These are phyloP conservation scores for Muscidifurax raptorellus DNA, from an alignment of 1,140 invertebrate species.

Conservation along the genomic window DNA sequence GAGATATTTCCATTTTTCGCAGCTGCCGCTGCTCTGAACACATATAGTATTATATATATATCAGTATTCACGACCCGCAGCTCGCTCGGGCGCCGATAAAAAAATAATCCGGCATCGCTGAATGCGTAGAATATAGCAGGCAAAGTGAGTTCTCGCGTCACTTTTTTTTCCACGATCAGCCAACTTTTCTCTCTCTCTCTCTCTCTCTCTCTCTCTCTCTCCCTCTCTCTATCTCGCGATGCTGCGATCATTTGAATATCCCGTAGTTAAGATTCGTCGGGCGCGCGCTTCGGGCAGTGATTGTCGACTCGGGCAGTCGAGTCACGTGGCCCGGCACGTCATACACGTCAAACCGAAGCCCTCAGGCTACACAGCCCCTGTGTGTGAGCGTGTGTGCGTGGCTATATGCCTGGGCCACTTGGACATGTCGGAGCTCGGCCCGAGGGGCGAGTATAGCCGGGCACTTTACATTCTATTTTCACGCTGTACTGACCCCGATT, in stretches of 20 bases:
- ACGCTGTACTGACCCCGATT: constrained; percentile 73
- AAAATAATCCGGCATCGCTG: neutral
- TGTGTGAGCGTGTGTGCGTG: neutral
- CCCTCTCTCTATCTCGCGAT: too few species aligned
- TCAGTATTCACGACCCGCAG: neutral
- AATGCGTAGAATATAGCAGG: neutral
- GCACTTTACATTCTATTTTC: constrained; percentile 75
- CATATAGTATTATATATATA: too few species aligned
- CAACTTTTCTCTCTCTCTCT: neutral
- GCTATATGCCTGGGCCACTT: neutral
- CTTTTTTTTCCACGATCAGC: neutral
- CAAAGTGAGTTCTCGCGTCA: neutral
- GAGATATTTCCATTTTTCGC: neutral
- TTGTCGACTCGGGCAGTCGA: constrained; percentile 71
- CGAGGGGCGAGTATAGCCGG: constrained; percentile 59
- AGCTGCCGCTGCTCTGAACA: neutral
- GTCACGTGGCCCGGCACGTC: constrained; percentile 73
- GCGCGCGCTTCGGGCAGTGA: constrained; percentile 71
- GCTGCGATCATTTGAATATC: constrained; percentile 75
- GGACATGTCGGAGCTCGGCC: constrained; percentile 34
- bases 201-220: too few species aligned
- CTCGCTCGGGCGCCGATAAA: neutral
- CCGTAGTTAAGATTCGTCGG: constrained; percentile 72
- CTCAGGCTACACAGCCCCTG: constrained; percentile 45
- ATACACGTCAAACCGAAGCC: constrained; percentile 72